Conservation (phyloP, 2,888 invertebrate genomes). For the Apamea crenata region DNA sequence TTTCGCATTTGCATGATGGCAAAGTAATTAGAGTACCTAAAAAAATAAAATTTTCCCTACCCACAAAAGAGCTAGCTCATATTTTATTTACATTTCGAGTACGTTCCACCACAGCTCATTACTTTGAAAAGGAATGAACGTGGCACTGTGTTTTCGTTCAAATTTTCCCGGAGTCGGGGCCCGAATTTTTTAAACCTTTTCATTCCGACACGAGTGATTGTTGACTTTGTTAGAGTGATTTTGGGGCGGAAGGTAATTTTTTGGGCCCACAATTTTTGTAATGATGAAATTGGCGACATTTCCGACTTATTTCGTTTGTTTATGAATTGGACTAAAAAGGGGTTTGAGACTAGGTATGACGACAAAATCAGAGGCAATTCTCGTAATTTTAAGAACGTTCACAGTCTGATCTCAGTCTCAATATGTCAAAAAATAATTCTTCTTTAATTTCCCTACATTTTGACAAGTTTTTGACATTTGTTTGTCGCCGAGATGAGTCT, state of each 20-base stretch:
- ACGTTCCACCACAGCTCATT: slow-evolving; percentile 59
- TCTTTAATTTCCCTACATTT: too few species aligned
- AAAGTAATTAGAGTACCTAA: slow-evolving; percentile 46
- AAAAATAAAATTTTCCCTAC: slow-evolving; percentile 43
- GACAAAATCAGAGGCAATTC: background rate
- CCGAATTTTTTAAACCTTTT: slow-evolving; percentile 29
- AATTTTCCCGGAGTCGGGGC: background rate
- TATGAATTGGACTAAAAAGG: background rate
- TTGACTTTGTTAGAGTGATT: slow-evolving; percentile 19
- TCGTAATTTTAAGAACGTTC: too few species aligned
- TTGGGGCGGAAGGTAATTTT: slow-evolving; percentile 6
- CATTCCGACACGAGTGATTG: slow-evolving; percentile 27
- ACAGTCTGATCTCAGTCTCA: too few species aligned
- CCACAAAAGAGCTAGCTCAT: slow-evolving; percentile 51
- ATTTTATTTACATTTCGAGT: slow-evolving; percentile 62
- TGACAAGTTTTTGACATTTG: too few species aligned
- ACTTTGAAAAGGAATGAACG: slow-evolving; percentile 54
- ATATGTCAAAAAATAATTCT: too few species aligned
- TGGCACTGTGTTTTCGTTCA: slow-evolving; percentile 40
- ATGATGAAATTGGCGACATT: slow-evolving; percentile 9
- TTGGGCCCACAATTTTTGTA: background rate
- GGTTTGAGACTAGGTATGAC: background rate
- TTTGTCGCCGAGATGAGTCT: too few species aligned
- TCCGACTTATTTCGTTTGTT: slow-evolving; percentile 17
- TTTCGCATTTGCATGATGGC: slow-evolving; percentile 39